These are phyloP conservation scores for Alviniconcha marisindica DNA, from an alignment of 1,140 invertebrate genomes.

Conservation along the genomic window DNA sequence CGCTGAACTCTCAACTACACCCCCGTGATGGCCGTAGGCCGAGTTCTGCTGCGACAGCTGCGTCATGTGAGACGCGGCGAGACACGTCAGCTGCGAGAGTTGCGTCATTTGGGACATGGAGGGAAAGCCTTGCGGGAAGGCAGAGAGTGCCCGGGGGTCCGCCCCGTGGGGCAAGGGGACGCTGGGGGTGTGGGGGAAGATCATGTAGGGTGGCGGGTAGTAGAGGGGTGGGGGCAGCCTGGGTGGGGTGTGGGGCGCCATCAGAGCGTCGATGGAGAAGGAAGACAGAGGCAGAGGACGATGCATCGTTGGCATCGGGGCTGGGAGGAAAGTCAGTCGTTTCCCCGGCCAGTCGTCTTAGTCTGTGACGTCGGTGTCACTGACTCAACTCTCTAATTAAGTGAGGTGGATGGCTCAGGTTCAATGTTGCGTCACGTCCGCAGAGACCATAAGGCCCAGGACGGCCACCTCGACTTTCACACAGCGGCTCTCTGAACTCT, in stretches of 20 bases:
- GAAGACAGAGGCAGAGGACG: conserved; percentile 38
- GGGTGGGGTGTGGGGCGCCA: conserved; percentile 45
- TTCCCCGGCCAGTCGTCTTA: no score
- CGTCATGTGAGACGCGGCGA: conserved; percentile 27
- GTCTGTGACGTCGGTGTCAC: no score
- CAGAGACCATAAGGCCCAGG: no score
- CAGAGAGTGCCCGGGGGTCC: conserved; percentile 40
- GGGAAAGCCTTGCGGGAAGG: conserved; percentile 22
- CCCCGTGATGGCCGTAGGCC: background rate
- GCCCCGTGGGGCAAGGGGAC: background rate
- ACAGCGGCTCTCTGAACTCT: no score
- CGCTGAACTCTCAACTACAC: background rate
- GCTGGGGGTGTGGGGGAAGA: conserved; percentile 35
- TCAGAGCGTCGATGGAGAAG: conserved; percentile 53
- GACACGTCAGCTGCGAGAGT: conserved; percentile 23
- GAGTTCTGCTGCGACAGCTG: conserved; percentile 8
- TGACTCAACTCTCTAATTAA: no score
- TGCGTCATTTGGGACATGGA: conserved; percentile 25
- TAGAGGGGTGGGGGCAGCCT: conserved; percentile 41
- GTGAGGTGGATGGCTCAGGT: no score
- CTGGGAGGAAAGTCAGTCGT: no score
- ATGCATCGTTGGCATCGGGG: conserved; percentile 35
- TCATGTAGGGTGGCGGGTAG: conserved; percentile 45
- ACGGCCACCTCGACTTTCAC: no score
- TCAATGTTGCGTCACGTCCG: no score